These are phyloP conservation scores for Marmota monax DNA, from an alignment of 2,113 vertebrate genomes.

Conservation along the genomic window DNA sequence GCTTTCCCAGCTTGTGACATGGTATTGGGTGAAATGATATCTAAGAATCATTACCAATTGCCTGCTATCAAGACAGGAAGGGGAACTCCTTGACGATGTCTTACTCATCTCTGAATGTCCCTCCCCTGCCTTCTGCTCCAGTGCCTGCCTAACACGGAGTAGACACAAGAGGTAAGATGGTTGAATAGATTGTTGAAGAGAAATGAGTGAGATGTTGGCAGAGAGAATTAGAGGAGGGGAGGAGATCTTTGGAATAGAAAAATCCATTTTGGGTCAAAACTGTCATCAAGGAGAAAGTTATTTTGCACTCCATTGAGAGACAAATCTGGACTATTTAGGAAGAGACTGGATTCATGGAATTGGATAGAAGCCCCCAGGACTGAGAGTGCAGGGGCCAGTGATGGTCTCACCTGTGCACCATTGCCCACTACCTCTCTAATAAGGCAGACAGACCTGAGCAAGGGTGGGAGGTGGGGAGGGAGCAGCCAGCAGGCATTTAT, in stretches of 20 bases:
- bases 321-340: neutral
- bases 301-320: rapidly evolving
- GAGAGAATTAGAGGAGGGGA: neutral
- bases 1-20: neutral
- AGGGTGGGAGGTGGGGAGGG: too few relatives aligned
- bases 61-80: neutral
- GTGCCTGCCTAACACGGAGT: neutral
- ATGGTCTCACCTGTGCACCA: too few relatives aligned
- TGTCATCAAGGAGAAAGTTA: neutral
- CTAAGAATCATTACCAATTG: neutral
- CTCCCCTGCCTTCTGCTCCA: neutral
- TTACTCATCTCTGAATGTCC: neutral
- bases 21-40: neutral
- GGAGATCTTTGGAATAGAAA: neutral
- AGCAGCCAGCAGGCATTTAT: too few relatives aligned
- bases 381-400: too few relatives aligned
- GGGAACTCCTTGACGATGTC: neutral
- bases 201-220: neutral
- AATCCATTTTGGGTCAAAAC: neutral
- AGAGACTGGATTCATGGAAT: neutral
- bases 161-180: neutral
- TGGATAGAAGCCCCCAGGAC: too few relatives aligned
- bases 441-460: too few relatives aligned
- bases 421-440: too few relatives aligned
- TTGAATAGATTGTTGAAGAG: neutral